Evolutionary conservation across 2,888 invertebrate genomes (phyloP).

Genomic region (Seira musarum): DNA sequence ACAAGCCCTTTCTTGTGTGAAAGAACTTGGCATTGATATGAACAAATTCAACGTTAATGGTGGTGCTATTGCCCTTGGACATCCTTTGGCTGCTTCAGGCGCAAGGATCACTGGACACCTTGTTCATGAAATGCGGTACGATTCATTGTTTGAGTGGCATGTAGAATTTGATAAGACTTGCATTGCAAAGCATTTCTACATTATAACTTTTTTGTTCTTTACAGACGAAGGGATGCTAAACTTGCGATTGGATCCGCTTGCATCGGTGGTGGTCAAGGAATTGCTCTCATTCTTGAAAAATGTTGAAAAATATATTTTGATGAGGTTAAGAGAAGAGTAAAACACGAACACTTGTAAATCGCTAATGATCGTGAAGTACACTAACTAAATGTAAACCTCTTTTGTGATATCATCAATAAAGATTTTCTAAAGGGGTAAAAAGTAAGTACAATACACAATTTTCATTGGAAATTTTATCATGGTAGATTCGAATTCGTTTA

Average conservation of each 20-base stretch:
- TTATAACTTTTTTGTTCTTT: constrained; percentile 71
- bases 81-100: constrained; percentile 95
- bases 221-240: constrained; percentile 86
- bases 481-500: too few species aligned
- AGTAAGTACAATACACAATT: too few species aligned
- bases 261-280: constrained; percentile 99
- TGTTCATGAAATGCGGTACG: constrained; percentile 89
- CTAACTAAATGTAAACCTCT: too few species aligned
- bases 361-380: too few species aligned
- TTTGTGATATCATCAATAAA: too few species aligned
- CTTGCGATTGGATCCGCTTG: constrained; percentile 96
- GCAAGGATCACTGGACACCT: constrained; percentile 92
- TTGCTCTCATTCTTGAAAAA: constrained; percentile 89
- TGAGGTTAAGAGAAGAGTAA: too few species aligned
- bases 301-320: too few species aligned
- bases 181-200: constrained; percentile 32
- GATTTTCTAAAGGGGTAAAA: too few species aligned
- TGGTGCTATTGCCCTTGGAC: constrained; percentile 87
- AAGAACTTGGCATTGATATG: constrained; percentile 88
- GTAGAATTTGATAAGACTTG: not conserved
- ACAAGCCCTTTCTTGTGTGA: constrained; percentile 93
- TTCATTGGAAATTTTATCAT: too few species aligned
- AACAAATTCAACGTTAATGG: constrained; percentile 95
- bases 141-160: constrained; percentile 76
- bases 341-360: too few species aligned